Percentiles rank a stretch among this genome's conserved stretches.
Conservation (phyloP, 2,797 vertebrate genomes). For the Notamacropus eugenii region DNA sequence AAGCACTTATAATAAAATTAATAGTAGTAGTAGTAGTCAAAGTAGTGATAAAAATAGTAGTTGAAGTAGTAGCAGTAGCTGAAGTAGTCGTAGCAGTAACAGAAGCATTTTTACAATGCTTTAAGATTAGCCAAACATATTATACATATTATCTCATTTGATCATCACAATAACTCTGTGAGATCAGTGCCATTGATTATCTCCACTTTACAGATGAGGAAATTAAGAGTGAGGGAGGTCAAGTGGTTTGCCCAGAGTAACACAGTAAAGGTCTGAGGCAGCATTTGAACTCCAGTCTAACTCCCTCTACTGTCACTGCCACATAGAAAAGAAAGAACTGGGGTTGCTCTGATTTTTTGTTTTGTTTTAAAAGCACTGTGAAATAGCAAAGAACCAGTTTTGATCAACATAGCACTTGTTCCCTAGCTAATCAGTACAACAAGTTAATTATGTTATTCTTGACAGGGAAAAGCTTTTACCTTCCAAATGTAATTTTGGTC, state of each 20-base stretch:
- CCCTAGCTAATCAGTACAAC: conserved; percentile 48
- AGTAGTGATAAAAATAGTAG: too few relatives aligned
- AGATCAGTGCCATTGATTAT: neutral
- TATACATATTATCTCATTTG: neutral
- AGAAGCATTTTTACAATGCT: neutral
- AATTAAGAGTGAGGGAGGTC: neutral
- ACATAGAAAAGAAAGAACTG: neutral
- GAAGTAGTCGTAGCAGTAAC: neutral
- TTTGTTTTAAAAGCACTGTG: conserved; percentile 35
- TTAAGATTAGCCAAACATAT: neutral
- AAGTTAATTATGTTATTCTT: conserved; percentile 67
- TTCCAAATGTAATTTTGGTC: conserved; percentile 66
- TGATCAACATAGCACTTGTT: conserved; percentile 48
- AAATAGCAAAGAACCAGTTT: conserved; percentile 48
- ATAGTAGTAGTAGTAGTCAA: too few relatives aligned
- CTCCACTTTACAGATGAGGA: neutral
- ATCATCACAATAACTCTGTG: neutral
- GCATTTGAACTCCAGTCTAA: neutral
- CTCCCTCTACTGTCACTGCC: neutral
- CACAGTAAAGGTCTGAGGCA: neutral
- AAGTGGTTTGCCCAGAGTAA: neutral
- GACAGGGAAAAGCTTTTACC: conserved; percentile 55
- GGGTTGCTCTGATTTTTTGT: neutral
- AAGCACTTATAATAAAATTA: too few relatives aligned
- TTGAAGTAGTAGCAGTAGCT: neutral